phyloP scores from a whole-genome alignment of 2,113 vertebrate genomes.

The Platanista minor region DNA sequence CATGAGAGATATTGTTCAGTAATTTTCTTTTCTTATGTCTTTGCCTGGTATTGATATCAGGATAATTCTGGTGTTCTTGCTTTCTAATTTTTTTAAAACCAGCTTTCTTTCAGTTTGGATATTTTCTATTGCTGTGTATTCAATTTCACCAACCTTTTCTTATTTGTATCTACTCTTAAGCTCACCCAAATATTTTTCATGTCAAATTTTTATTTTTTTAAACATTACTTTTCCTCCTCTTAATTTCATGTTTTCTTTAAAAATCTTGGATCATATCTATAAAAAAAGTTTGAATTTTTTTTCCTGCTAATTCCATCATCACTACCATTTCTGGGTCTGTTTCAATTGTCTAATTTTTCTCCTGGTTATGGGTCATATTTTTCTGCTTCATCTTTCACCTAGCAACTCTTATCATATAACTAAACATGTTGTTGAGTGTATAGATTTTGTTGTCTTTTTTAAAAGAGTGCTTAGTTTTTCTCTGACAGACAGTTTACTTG shows the following conservation, averaged over 20 bases:
- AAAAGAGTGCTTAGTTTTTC: background rate
- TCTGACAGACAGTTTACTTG: background rate
- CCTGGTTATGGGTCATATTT: background rate
- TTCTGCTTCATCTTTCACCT: background rate
- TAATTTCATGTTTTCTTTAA: background rate
- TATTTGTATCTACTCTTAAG: background rate
- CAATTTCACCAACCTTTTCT: background rate
- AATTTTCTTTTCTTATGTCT: background rate
- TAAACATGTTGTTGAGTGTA: background rate
- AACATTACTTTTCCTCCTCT: background rate
- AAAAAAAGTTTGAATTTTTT: background rate
- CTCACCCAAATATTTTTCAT: background rate
- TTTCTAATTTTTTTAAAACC: background rate
- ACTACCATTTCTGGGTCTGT: background rate
- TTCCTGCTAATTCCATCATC: background rate
- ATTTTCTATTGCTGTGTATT: background rate
- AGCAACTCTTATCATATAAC: background rate
- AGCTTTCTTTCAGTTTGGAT: background rate
- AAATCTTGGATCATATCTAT: background rate
- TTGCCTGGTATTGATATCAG: background rate
- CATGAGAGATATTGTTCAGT: background rate
- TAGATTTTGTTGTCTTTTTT: background rate
- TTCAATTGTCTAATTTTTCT: background rate
- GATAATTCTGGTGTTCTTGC: background rate
- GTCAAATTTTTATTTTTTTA: background rate